Conservation (phyloP, 2,888 invertebrate genomes). For the Mycalesis mineus region DNA sequence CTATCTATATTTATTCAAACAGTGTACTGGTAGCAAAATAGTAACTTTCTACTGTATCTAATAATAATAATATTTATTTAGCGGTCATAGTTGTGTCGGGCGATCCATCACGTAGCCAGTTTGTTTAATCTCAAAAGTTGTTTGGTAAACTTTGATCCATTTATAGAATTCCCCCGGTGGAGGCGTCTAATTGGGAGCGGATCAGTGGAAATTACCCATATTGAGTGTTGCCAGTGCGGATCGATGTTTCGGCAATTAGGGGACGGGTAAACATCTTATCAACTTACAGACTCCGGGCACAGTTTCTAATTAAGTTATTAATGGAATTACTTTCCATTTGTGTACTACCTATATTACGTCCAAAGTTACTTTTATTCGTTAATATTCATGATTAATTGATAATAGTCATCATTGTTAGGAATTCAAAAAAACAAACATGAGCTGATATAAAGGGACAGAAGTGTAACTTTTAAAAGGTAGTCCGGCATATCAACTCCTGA, state of each 20-base stretch:
- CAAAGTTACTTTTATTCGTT: no score
- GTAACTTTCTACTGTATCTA: no score
- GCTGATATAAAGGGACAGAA: no score
- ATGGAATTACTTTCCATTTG: no score
- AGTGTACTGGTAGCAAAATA: no score
- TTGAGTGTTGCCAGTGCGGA: neutral
- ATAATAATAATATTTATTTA: neutral
- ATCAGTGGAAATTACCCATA: conserved; percentile 8
- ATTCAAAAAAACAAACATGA: no score
- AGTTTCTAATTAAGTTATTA: neutral
- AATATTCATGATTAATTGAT: no score
- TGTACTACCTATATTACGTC: no score
- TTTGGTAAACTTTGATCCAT: conserved; percentile 1
- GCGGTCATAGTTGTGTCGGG: neutral
- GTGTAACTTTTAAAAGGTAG: no score
- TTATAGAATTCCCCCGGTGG: neutral
- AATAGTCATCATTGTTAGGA: no score
- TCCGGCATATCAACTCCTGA: no score
- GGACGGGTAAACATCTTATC: neutral
- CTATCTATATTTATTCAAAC: no score
- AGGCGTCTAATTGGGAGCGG: conserved; percentile 1
- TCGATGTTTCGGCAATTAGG: neutral
- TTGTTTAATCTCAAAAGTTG: conserved; percentile 1
- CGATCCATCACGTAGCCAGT: neutral
- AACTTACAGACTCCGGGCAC: neutral